A percentile compares a stretch with the other conserved stretches of the same genome.
phyloP scores from a whole-genome alignment of 2,113 vertebrate genomes.

The rabbit (Oryctolagus cuniculus) region DNA sequence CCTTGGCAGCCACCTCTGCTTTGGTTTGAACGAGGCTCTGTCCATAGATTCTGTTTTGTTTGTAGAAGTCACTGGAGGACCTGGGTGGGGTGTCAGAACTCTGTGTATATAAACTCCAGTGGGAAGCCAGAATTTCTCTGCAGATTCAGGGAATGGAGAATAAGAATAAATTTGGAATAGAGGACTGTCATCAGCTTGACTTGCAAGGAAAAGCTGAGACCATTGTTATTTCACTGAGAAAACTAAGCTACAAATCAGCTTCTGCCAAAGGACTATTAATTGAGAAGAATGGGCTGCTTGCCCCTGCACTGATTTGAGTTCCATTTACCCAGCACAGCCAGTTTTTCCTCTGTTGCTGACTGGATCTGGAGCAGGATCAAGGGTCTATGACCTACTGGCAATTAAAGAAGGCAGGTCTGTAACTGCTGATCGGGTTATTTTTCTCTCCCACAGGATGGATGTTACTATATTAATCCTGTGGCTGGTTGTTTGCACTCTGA shows the following conservation, averaged over 20 bases:
- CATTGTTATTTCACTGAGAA: neutral
- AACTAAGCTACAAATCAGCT: neutral
- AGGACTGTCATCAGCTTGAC: neutral
- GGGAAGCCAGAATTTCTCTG: fast-evolving
- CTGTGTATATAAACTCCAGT: fast-evolving
- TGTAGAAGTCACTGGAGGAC: fast-evolving
- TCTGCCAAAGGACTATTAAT: neutral
- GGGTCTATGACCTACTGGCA: too few relatives aligned
- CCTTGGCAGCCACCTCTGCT: too few relatives aligned
- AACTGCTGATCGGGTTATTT: too few relatives aligned
- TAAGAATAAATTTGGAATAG: neutral
- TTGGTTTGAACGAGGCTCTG: neutral
- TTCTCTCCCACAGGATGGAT: conserved; percentile 56
- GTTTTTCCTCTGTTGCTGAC: neutral
- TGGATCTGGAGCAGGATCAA: neutral
- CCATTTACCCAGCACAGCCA: neutral
- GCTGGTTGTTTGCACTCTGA: conserved; percentile 74
- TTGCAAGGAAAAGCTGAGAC: neutral
- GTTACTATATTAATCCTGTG: conserved; percentile 44
- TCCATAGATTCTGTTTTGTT: neutral
- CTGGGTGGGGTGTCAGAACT: fast-evolving
- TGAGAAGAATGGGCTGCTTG: neutral
- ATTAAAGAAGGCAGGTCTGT: neutral
- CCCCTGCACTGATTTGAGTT: fast-evolving
- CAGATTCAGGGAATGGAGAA: neutral